Evolutionary conservation across 1,140 invertebrate species (phyloP), one percentile per base, ranked within the genome.

Genomic region (Phocides pigmalion): DNA sequence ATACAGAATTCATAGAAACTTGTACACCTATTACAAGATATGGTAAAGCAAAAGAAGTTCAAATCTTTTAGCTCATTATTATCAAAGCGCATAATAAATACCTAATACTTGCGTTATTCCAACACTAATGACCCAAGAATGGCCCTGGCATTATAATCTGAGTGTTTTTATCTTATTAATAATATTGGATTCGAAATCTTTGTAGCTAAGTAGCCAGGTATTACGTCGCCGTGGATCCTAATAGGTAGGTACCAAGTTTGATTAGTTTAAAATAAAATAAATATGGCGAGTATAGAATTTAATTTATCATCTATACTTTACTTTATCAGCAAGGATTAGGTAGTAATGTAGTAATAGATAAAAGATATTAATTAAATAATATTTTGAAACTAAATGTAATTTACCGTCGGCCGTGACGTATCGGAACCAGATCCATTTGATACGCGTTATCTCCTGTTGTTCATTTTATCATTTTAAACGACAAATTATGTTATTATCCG

Each of bases 121-220:
- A 39, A 12, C 35, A 54, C 35, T 39, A 54, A 54, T 54, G 50
- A 9, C 17, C 22, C 20, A 14, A 50, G 47, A 15, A 22, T 32
- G 47, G 32, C 51, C 51, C 12, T 54, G 51, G 47, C 22, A 50
- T 50, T 50, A 50, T 50, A 50, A 50, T 50, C 20, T 32, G 12
- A 50, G 20, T 22, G 51, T 54, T 54, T 54, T 54, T 53, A 51
- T 51, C 15, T 35, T 35, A 35, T 35, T 35, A 35, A 35, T 35
- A 35, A n/a, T 4, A 2, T 35, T 35, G 32, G 11, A 35, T 35
- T 35, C 11, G 4, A 35, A 35, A 35, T 35, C 4, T 28, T 3
- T 4, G 25, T 28, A 28, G n/a, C 25, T 28, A 8, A 0, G 25
- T 28, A 28, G 25, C 4, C 9, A 28, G 9, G 6, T 3, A 3